phyloP scores from a whole-genome alignment of 2,113 vertebrate genomes.

The Malurus cyaneus region DNA sequence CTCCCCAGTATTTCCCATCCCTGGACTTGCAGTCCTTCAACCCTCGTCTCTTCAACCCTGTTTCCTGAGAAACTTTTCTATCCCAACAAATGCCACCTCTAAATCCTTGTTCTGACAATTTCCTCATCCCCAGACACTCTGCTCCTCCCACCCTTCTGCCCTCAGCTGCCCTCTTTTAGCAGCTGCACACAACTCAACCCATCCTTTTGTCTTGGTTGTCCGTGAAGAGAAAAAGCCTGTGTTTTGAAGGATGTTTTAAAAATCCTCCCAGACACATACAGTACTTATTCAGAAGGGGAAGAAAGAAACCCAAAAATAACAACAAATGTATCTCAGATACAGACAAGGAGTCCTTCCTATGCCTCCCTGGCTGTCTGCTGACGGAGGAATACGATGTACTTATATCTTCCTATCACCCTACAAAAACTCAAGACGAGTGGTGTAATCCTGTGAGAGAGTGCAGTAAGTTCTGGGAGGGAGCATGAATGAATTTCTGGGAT shows the following conservation, averaged over 20 bases:
- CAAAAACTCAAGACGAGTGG: neutral
- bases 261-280: conserved; percentile 21
- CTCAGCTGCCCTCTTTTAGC: conserved; percentile 39
- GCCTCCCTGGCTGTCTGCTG: neutral
- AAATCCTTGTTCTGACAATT: neutral
- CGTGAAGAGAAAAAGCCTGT: conserved; percentile 1
- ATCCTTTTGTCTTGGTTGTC: conserved; percentile 33
- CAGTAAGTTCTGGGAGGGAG: neutral
- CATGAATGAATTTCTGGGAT: neutral
- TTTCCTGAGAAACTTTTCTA: neutral
- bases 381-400: neutral
- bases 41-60: rapidly evolving
- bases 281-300: conserved; percentile 12
- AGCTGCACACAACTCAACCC: conserved; percentile 42
- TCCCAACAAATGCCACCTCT: neutral
- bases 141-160: neutral
- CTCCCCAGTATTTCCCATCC: neutral
- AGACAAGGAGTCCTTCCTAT: neutral
- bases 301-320: neutral
- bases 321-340: neutral
- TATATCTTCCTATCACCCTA: neutral
- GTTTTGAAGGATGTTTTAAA: conserved; percentile 18
- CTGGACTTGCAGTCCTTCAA: neutral
- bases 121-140: neutral
- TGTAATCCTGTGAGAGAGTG: neutral